phyloP scores from a whole-genome alignment of 2,797 vertebrate species.

The Amblyraja radiata region DNA sequence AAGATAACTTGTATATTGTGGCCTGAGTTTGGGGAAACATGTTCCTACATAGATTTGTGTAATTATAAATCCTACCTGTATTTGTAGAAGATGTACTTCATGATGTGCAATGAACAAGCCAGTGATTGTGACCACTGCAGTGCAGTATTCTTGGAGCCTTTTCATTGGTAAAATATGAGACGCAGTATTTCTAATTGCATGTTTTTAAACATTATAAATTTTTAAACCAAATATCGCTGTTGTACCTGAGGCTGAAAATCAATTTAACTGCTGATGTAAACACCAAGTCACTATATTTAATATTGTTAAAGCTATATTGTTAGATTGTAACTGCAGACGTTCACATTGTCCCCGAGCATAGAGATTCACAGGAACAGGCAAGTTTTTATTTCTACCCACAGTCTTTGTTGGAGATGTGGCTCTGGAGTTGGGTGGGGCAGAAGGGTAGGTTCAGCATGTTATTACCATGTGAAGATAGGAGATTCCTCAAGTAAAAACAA shows the following conservation, averaged over 20 bases:
- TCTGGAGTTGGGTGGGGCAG: too few species aligned
- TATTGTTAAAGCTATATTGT: neutral
- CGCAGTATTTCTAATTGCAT: neutral
- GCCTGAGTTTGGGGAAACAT: neutral
- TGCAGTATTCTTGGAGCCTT: neutral
- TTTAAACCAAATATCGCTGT: neutral
- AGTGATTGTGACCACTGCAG: conserved; percentile 12
- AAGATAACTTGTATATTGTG: neutral
- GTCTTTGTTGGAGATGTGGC: neutral
- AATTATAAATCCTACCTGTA: neutral
- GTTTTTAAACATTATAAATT: neutral
- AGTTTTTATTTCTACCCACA: neutral
- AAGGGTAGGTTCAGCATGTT: neutral
- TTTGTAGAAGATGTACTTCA: neutral
- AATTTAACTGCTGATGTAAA: neutral
- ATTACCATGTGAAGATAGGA: neutral
- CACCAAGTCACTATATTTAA: neutral
- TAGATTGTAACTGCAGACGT: neutral
- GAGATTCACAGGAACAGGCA: neutral
- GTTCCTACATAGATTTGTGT: neutral
- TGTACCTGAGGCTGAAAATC: neutral
- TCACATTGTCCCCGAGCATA: neutral
- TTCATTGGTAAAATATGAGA: neutral
- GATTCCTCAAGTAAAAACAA: neutral
- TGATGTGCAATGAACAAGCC: neutral